Percentiles rank a stretch among this genome's conserved stretches.
phyloP scores from a whole-genome alignment of 92 coral and sea anemone species.

The Phenganax subtilis region DNA sequence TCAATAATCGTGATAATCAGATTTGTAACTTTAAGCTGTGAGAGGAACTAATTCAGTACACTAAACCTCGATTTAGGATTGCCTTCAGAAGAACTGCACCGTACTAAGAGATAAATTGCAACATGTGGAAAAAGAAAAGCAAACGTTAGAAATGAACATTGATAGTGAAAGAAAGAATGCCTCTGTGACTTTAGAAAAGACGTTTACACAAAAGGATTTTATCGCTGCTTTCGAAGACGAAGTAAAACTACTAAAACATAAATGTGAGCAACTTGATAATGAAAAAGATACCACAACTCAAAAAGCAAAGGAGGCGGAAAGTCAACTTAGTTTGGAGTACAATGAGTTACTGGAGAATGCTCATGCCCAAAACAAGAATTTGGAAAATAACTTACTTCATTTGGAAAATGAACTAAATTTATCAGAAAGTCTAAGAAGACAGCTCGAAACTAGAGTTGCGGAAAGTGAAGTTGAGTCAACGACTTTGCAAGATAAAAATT shows the following conservation, averaged over 20 bases:
- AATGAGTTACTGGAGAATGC: background rate
- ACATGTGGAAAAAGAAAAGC: constrained; percentile 13
- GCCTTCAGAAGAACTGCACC: background rate
- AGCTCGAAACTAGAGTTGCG: constrained; percentile 1
- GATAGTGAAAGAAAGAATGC: background rate
- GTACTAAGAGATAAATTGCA: background rate
- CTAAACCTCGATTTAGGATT: background rate
- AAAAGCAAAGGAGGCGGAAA: constrained; percentile 9
- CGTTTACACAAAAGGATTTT: background rate
- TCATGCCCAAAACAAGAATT: background rate
- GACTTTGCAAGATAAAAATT: background rate
- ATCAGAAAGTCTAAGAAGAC: constrained; percentile 2
- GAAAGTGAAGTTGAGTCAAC: background rate
- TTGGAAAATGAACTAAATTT: constrained; percentile 2
- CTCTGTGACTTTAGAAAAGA: background rate
- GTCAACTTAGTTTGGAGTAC: background rate
- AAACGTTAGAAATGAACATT: background rate
- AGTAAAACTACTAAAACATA: background rate
- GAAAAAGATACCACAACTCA: constrained; percentile 3
- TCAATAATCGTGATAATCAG: too few relatives aligned
- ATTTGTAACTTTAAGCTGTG: too few relatives aligned
- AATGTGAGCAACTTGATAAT: constrained; percentile 6
- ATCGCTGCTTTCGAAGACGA: background rate
- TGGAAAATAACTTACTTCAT: background rate
- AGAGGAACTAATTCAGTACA: too few relatives aligned